Percentiles rank a stretch among this genome's conserved stretches.
phyloP scores from a whole-genome alignment of 2,797 vertebrate species.

The Picus viridis region DNA sequence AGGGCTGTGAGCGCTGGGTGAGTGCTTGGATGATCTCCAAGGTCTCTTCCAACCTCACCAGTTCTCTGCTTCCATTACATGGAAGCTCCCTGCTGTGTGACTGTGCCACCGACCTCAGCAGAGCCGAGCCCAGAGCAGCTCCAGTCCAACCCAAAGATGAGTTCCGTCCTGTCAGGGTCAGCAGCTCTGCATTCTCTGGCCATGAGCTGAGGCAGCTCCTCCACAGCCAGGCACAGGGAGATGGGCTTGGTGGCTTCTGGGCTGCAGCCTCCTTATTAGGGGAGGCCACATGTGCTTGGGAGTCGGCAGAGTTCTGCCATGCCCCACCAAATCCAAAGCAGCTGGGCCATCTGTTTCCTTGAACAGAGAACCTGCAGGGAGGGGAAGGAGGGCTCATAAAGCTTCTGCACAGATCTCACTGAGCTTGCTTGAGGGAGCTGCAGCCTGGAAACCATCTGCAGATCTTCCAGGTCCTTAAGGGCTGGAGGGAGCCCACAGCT shows the following conservation, averaged over 20 bases:
- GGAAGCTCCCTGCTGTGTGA: background rate
- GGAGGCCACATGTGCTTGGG: background rate
- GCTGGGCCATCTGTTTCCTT: background rate
- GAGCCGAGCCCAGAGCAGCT: background rate
- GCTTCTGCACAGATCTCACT: background rate
- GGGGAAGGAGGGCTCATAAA: background rate
- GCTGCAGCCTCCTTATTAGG: background rate
- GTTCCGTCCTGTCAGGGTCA: background rate
- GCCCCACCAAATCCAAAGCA: conserved; percentile 2
- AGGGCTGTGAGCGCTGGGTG: too few relatives aligned
- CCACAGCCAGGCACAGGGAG: background rate
- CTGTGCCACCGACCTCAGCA: background rate
- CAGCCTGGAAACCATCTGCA: background rate
- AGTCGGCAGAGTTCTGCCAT: background rate
- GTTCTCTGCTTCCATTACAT: too few relatives aligned
- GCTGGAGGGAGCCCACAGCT: background rate
- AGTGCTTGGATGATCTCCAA: too few relatives aligned
- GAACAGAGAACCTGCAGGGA: background rate
- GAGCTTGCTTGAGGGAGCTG: background rate
- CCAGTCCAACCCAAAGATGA: background rate
- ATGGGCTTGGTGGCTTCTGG: background rate
- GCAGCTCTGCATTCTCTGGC: background rate
- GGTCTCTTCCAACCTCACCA: too few relatives aligned
- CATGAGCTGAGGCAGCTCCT: background rate
- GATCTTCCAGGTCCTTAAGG: background rate